Evolutionary conservation across 2,113 vertebrate genomes (phyloP).

Genomic region (Origma solitaria): DNA sequence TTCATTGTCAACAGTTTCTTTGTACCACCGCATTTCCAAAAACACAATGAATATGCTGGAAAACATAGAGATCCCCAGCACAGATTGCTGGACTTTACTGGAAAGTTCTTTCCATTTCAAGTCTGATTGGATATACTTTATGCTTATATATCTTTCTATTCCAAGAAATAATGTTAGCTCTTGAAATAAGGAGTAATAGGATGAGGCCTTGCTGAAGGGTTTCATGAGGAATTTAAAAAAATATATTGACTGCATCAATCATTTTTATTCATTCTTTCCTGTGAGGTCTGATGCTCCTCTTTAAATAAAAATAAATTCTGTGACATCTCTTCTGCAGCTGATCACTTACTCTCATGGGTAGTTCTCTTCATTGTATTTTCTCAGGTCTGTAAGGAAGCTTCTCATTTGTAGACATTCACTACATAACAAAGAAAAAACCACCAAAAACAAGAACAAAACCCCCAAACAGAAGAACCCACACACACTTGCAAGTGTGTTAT

Average conservation of each 20-base stretch:
- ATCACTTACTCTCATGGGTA: not conserved
- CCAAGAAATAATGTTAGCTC: not conserved
- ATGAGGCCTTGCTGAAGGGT: not conserved
- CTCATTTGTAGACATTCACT: not conserved
- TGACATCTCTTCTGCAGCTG: not conserved
- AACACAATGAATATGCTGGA: not conserved
- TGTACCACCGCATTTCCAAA: not conserved
- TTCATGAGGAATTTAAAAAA: not conserved
- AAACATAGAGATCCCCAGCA: not conserved
- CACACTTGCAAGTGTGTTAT: not conserved
- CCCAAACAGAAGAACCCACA: not conserved
- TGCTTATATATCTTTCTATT: not conserved
- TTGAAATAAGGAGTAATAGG: not conserved
- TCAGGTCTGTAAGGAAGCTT: not conserved
- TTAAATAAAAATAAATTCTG: not conserved
- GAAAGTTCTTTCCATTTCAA: not conserved
- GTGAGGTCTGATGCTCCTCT: not conserved
- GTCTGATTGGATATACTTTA: not conserved
- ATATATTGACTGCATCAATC: not conserved
- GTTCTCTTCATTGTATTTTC: not conserved
- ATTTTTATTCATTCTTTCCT: not conserved
- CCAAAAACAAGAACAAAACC: not conserved
- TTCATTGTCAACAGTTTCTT: not conserved
- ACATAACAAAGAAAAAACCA: not conserved
- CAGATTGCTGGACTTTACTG: not conserved